phyloP scores from a whole-genome alignment of 2,888 invertebrate genomes.

The Malthinus flaveolus region DNA sequence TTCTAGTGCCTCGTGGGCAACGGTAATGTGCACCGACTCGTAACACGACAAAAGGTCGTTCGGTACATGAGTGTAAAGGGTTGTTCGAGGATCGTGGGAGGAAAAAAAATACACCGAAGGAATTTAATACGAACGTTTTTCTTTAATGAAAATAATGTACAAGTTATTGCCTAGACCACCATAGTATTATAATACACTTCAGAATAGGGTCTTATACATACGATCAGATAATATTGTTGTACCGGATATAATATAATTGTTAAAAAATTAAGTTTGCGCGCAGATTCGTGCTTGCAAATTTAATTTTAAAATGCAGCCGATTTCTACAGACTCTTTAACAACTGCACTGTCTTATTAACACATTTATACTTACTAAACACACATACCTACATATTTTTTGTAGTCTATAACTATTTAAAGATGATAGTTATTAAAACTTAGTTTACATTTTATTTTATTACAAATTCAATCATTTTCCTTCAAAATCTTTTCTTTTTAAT shows the following conservation, averaged over 20 bases:
- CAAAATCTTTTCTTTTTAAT: constrained; percentile 6
- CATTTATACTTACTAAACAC: constrained; percentile 41
- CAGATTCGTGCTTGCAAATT: constrained; percentile 8
- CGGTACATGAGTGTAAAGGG: too few relatives aligned
- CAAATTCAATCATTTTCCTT: constrained; percentile 15
- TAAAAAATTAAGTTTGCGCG: constrained; percentile 23
- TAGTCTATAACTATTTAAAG: constrained; percentile 40
- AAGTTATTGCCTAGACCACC: constrained; percentile 59
- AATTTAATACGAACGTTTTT: constrained; percentile 52
- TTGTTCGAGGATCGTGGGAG: too few relatives aligned
- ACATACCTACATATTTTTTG: constrained; percentile 37
- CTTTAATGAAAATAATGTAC: constrained; percentile 60
- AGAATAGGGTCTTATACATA: constrained; percentile 54
- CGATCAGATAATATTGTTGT: constrained; percentile 27
- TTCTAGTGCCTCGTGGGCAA: too few relatives aligned
- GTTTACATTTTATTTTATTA: constrained; percentile 18
- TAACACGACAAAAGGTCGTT: too few relatives aligned
- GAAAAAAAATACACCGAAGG: too few relatives aligned
- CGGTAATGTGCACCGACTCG: too few relatives aligned
- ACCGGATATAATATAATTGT: constrained; percentile 31
- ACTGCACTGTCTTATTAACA: constrained; percentile 33
- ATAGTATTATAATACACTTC: constrained; percentile 54
- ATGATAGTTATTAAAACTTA: constrained; percentile 35
- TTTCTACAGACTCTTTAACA: constrained; percentile 14
- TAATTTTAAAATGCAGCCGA: constrained; percentile 23